Evolutionary conservation across 1,140 invertebrate species (phyloP), one percentile per base, ranked within the genome.

Genomic region (Galendromus occidentalis): DNA sequence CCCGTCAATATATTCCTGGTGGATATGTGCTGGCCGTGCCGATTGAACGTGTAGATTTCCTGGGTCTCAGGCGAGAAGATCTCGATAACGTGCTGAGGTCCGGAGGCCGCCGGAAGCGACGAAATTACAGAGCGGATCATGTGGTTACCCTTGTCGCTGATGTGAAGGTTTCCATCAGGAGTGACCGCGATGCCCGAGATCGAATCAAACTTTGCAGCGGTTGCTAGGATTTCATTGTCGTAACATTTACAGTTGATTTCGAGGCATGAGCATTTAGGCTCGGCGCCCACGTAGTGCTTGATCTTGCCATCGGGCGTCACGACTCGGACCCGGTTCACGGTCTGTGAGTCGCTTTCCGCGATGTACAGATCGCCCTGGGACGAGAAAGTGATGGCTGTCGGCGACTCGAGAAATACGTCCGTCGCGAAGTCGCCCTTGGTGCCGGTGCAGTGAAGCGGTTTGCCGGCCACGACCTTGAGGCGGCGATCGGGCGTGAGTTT

Each of bases 1-100:
- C 87, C 87, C 0, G 91, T 93, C 42, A 91, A 86, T 44, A 95
- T 79, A 75, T 94, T 90, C 74, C 88, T 88, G 0, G 92, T 96
- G 2, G 85, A 84, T 22, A 89, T 86, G 74, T 97, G 92, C 75
- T 96, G 91, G 0, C 93, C 93, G 72, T 94, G 92, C 6, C 74
- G 69, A 70, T 82, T 82, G 74, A 98, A 98, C 0, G 94, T 85
- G 72, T 94, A 96, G 39, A 95, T 80, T 78, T 96, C 91, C 69
- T 89, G 87, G 0, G 87, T 87, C 84, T 87, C 69, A 83, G 90
- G 76, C 66, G 88, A 91, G 7, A 88, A 86, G 41, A 95, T 91
- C 72, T 89, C 86, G 75, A 92, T 95, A 75, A 94, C 89, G 29
- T 74, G 72, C 5, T 87, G 86, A 70, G 84, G 88, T 74, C 89